These are phyloP conservation scores for Oreocharis arfaki DNA, from an alignment of 2,113 vertebrate genomes.

Conservation along the genomic window DNA sequence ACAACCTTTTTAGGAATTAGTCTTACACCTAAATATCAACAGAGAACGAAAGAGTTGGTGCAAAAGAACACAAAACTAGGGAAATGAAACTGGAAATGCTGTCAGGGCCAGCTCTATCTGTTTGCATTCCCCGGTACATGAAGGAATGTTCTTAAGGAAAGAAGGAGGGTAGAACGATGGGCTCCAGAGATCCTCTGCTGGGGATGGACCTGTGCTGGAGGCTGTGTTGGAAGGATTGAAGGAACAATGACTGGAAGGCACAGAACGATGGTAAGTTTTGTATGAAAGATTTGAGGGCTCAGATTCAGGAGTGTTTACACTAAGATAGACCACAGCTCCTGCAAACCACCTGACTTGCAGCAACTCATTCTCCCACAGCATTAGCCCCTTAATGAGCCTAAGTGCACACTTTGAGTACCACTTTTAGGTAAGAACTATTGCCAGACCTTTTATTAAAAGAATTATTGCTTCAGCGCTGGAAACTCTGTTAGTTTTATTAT, in stretches of 20 bases:
- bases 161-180: accelerated
- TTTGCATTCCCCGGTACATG: not conserved
- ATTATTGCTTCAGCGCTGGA: not conserved
- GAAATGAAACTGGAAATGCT: not conserved
- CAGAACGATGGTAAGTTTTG: not conserved
- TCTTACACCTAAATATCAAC: not conserved
- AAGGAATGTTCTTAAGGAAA: not conserved
- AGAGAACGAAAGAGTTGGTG: not conserved
- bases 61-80: not conserved
- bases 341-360: not conserved
- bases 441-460: not conserved
- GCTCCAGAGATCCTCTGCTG: not conserved
- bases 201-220: not conserved
- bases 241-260: not conserved
- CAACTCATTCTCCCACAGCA: not conserved
- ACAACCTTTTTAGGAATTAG: not conserved
- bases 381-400: not conserved
- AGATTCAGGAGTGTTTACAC: not conserved
- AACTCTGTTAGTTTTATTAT: not conserved
- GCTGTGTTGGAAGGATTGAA: accelerated
- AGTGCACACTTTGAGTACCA: not conserved
- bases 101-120: not conserved
- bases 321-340: not conserved
- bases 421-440: not conserved
- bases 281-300: not conserved